These are phyloP conservation scores for Porites rus DNA, from an alignment of 92 coral and sea anemone genomes.

Conservation along the genomic window DNA sequence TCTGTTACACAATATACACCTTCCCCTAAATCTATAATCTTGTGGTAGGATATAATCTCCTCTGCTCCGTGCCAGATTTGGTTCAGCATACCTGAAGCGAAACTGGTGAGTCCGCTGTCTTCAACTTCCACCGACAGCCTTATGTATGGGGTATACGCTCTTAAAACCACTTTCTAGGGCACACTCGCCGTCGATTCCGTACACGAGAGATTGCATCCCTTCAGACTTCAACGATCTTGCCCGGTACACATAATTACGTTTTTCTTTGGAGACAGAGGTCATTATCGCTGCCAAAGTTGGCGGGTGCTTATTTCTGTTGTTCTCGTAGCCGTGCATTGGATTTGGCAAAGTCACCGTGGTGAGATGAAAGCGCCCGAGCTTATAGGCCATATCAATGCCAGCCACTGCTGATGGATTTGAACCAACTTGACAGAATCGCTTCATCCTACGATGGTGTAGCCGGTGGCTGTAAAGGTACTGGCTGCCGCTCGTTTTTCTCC, in stretches of 20 bases:
- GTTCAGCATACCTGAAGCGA: too few relatives aligned
- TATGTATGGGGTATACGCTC: conserved; percentile 43
- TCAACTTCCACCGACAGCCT: too few relatives aligned
- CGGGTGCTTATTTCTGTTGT: conserved; percentile 58
- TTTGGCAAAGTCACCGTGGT: conserved; percentile 66
- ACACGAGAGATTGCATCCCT: conserved; percentile 49
- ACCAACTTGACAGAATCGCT: conserved; percentile 48
- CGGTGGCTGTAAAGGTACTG: conserved; percentile 64
- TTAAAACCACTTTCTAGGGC: conserved; percentile 64
- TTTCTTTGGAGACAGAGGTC: too few relatives aligned
- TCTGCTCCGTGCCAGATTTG: too few relatives aligned
- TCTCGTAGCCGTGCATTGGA: conserved; percentile 64
- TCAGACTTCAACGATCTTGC: conserved; percentile 49
- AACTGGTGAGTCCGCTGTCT: too few relatives aligned
- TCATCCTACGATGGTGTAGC: conserved; percentile 57
- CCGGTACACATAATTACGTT: conserved; percentile 36
- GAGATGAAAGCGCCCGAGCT: conserved; percentile 60
- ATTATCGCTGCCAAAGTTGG: not conserved
- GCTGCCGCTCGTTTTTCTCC: conserved; percentile 3
- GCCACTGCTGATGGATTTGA: conserved; percentile 55
- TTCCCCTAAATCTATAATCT: too few relatives aligned
- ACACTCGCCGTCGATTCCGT: conserved; percentile 64
- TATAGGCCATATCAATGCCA: conserved; percentile 55
- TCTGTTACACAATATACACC: too few relatives aligned
- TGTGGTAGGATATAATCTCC: too few relatives aligned